Conservation (phyloP, 2,113 vertebrate species). For the Mugil cephalus region DNA sequence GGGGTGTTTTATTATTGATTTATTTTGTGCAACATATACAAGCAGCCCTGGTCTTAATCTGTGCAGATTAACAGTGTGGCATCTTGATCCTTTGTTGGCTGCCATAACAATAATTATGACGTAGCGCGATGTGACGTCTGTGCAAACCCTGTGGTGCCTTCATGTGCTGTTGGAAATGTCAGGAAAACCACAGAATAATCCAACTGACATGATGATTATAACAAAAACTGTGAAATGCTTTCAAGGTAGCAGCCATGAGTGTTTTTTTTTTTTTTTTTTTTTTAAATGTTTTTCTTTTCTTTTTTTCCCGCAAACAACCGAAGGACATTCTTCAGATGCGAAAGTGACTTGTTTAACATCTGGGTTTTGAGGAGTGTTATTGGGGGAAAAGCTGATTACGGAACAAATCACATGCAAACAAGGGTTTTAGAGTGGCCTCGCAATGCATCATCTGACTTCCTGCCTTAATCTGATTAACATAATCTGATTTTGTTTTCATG, state of each 20-base stretch:
- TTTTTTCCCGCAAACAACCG: neutral
- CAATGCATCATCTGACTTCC: slow-evolving; percentile 27
- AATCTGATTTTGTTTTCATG: slow-evolving; percentile 30
- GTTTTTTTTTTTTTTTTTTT: neutral
- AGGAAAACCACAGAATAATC: fast-evolving
- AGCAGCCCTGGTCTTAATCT: slow-evolving; percentile 25
- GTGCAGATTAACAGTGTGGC: slow-evolving; percentile 37
- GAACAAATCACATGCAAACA: slow-evolving; percentile 39
- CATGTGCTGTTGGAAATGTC: slow-evolving; percentile 16
- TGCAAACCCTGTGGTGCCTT: slow-evolving; percentile 52
- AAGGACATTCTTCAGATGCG: neutral
- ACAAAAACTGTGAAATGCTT: neutral
- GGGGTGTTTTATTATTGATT: fast-evolving
- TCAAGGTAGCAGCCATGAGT: neutral
- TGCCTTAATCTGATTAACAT: slow-evolving; percentile 46
- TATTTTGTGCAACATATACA: slow-evolving; percentile 14
- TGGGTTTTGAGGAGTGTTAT: neutral
- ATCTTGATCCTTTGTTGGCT: slow-evolving; percentile 66
- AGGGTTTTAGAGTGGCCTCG: slow-evolving; percentile 25
- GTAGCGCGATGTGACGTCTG: slow-evolving; percentile 59
- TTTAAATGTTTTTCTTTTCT: neutral
- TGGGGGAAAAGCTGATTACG: slow-evolving; percentile 34
- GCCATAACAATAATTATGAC: slow-evolving; percentile 67
- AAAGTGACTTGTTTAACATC: slow-evolving; percentile 8
- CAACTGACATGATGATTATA: neutral